A percentile compares a stretch with the other conserved stretches of the same genome.
These are phyloP conservation scores for Aporophyla lueneburgensis DNA, from an alignment of 2,888 invertebrate genomes.

Conservation along the genomic window DNA sequence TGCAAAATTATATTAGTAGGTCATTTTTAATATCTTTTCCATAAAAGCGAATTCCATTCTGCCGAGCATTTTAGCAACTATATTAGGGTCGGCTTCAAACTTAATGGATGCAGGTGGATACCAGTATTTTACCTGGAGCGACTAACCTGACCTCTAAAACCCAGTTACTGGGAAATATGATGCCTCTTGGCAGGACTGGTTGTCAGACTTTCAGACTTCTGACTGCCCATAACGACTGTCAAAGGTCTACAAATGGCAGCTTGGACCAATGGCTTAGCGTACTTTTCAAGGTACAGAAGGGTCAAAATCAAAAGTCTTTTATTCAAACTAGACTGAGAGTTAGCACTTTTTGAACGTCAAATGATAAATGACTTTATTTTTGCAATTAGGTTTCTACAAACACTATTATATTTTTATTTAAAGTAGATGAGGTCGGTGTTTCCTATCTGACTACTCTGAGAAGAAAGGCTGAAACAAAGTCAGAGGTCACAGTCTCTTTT, in stretches of 20 bases:
- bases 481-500: too few relatives aligned
- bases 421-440: too few relatives aligned
- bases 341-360: too few relatives aligned
- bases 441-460: too few relatives aligned
- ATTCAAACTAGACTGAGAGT: too few relatives aligned
- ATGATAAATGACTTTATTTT: too few relatives aligned
- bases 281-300: too few relatives aligned
- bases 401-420: too few relatives aligned
- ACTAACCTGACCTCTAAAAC: too few relatives aligned
- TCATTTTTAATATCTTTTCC: conserved; percentile 31
- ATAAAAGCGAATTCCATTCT: conserved; percentile 15
- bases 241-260: neutral
- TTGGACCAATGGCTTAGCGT: neutral
- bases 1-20: conserved; percentile 29
- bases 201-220: neutral
- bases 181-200: neutral
- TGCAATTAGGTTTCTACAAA: too few relatives aligned
- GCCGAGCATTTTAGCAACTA: neutral
- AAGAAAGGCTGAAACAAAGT: too few relatives aligned
- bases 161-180: neutral
- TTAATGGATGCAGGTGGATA: neutral
- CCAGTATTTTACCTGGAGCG: neutral
- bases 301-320: too few relatives aligned
- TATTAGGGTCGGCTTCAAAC: neutral
- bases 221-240: neutral